phyloP scores from a whole-genome alignment of 92 coral and sea anemone species.

The Epizoanthus fatuus region DNA sequence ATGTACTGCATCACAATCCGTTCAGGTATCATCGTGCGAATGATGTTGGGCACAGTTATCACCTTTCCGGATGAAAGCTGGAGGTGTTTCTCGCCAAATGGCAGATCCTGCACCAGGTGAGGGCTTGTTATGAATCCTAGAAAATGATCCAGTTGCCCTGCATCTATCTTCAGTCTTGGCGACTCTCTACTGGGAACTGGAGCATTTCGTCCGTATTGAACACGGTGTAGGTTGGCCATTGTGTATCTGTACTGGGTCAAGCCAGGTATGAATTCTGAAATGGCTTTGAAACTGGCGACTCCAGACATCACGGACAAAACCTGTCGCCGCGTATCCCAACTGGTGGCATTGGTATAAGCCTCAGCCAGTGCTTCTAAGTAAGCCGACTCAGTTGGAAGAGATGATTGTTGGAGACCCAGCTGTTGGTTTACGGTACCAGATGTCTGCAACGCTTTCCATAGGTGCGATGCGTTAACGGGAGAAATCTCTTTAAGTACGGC shows the following conservation, averaged over 20 bases:
- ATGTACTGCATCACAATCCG: slow-evolving; percentile 61
- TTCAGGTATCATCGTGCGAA: slow-evolving; percentile 58
- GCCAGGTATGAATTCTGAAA: slow-evolving; percentile 53
- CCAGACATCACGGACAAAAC: slow-evolving; percentile 49
- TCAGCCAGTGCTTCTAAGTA: slow-evolving; percentile 46
- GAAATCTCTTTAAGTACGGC: slow-evolving; percentile 51
- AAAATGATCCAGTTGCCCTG: slow-evolving; percentile 69
- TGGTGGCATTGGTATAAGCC: slow-evolving; percentile 5
- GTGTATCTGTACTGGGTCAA: slow-evolving; percentile 47
- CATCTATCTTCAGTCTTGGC: slow-evolving; percentile 57
- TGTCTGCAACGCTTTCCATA: slow-evolving; percentile 46
- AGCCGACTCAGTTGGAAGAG: slow-evolving; percentile 30
- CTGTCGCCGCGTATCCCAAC: slow-evolving; percentile 7
- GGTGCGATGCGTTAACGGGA: slow-evolving; percentile 47
- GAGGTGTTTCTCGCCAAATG: slow-evolving; percentile 59
- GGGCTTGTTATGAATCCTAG: slow-evolving; percentile 4
- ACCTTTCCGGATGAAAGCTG: slow-evolving; percentile 50
- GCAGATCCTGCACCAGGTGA: slow-evolving; percentile 63
- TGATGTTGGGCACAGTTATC: slow-evolving; percentile 66
- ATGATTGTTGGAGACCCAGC: slow-evolving; percentile 19
- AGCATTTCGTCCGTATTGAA: slow-evolving; percentile 27
- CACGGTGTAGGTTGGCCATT: slow-evolving; percentile 39
- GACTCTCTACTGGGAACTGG: slow-evolving; percentile 18
- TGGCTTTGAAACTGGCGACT: slow-evolving; percentile 49
- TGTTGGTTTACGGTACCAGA: slow-evolving; percentile 25